Conservation (phyloP, 1,140 invertebrate species). For the Augochlora pura region DNA sequence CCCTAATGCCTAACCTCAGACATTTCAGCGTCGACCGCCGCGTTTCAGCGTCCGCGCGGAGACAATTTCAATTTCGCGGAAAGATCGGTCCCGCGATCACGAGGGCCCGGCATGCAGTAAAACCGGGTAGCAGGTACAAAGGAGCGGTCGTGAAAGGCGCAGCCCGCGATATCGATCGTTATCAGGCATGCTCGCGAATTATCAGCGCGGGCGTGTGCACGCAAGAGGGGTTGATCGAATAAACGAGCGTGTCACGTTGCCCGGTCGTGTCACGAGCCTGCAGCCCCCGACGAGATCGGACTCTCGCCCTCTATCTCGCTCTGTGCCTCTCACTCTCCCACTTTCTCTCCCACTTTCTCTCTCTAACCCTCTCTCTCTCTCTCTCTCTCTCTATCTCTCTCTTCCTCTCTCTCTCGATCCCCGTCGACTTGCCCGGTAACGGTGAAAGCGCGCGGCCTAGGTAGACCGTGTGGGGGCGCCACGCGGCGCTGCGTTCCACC, state of each 20-base stretch:
- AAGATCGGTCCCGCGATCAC: too few species aligned
- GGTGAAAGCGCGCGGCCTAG: conserved; percentile 47
- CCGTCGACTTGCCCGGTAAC: conserved; percentile 26
- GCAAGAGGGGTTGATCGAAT: conserved; percentile 52
- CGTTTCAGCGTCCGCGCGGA: too few species aligned
- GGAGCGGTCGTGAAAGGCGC: not conserved
- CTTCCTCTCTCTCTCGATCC: too few species aligned
- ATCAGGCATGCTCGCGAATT: conserved; percentile 38
- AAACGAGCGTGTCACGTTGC: conserved; percentile 60
- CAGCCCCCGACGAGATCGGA: conserved; percentile 4
- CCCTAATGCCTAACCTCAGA: too few species aligned
- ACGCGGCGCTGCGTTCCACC: conserved; percentile 45
- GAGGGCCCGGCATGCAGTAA: too few species aligned
- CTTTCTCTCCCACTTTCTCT: not conserved
- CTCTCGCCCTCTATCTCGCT: not conserved
- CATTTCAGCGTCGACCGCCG: too few species aligned
- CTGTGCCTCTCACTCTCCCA: not conserved
- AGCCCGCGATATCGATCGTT: conserved; percentile 40
- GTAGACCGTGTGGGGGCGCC: conserved; percentile 49
- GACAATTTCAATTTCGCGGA: too few species aligned
- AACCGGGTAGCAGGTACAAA: too few species aligned
- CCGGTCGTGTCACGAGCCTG: conserved; percentile 56
- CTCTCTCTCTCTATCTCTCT: not conserved
- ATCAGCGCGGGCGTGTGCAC: conserved; percentile 25
- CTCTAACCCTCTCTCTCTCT: not conserved